Evolutionary conservation across 2,888 invertebrate genomes (phyloP).

Genomic region (Coecobrya sp.): DNA sequence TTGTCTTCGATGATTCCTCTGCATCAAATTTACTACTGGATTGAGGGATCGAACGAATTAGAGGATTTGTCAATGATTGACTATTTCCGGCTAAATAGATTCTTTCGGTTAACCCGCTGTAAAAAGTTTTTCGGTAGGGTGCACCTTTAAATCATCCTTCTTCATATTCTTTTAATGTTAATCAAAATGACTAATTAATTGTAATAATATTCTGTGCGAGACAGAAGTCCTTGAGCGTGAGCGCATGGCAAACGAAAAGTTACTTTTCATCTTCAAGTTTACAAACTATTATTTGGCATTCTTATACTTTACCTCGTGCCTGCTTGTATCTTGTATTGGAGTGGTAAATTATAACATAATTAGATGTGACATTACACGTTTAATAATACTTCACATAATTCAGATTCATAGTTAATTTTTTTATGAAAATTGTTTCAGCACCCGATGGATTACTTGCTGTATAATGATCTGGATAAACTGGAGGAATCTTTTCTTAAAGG

Average conservation of each 20-base stretch:
- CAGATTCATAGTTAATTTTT: no score
- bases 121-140: constrained; percentile 76
- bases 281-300: constrained; percentile 79
- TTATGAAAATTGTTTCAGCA: constrained; percentile 65
- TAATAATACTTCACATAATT: no score
- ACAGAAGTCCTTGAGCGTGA: constrained; percentile 77
- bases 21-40: constrained; percentile 70
- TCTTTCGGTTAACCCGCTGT: constrained; percentile 75
- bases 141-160: background rate
- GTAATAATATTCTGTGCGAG: background rate
- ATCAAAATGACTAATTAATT: background rate
- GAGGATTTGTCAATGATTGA: constrained; percentile 61
- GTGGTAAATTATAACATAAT: no score
- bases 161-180: no score
- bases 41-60: constrained; percentile 61
- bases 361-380: no score
- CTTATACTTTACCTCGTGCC: constrained; percentile 80
- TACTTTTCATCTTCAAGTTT: constrained; percentile 80
- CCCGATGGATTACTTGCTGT: constrained; percentile 81
- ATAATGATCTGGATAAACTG: constrained; percentile 20
- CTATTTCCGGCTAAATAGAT: constrained; percentile 80
- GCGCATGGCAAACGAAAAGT: constrained; percentile 71
- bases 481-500: constrained; percentile 71
- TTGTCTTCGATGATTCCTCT: constrained; percentile 73
- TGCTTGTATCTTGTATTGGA: constrained; percentile 64